Base-by-base conservation (phyloP, 2,888 invertebrate species). In the Ormyrus rosae region DNA sequence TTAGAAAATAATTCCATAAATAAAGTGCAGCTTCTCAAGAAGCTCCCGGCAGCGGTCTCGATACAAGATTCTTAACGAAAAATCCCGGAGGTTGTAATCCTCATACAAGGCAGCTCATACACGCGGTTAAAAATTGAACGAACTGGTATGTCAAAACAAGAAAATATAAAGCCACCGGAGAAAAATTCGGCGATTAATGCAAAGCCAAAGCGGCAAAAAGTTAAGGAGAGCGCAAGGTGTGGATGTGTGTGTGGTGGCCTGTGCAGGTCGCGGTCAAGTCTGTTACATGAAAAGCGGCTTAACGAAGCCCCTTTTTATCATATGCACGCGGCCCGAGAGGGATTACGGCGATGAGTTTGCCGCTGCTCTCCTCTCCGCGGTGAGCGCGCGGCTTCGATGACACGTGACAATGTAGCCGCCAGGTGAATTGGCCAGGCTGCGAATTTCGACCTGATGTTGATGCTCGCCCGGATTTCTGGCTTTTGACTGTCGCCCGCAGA, bases 201-300 rank as follows among this genome's bases (percentile, higher is more conserved):
- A 19, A 19, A 19, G 19, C 19, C 19, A 19, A 2, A 19, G 19
- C 61, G 55, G 46, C 4, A 71, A 51, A 34, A 50, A 7, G 50
- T 11, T 48, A 71, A 61, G 46, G 7, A 46, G 13, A 46, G 9
- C 46, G 19, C n/a, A 10, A 50, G 13, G n/a, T 11, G 9, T 6
- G 48, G 13, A 11, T 6, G n/a, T 11, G 2, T 13, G 46, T 19
- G 63, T n/a, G n/a, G n/a, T n/a, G n/a, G n/a, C n/a, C n/a, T n/a
- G n/a, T 19, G 19, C 79, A 74, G 79, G 82, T 79, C 81, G 83
- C 83, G 84, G 86, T 87, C 86, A 84, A 85, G 85, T 86, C 83
- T 80, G 85, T 89, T 89, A 88, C 86, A 86, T 88, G 86, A 89
- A 89, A 89, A 88, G 85, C 83, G 83, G 87, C 87, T 90, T 87